These are phyloP conservation scores for Lysandra bellargus DNA, from an alignment of 2,888 invertebrate genomes.

Conservation along the genomic window DNA sequence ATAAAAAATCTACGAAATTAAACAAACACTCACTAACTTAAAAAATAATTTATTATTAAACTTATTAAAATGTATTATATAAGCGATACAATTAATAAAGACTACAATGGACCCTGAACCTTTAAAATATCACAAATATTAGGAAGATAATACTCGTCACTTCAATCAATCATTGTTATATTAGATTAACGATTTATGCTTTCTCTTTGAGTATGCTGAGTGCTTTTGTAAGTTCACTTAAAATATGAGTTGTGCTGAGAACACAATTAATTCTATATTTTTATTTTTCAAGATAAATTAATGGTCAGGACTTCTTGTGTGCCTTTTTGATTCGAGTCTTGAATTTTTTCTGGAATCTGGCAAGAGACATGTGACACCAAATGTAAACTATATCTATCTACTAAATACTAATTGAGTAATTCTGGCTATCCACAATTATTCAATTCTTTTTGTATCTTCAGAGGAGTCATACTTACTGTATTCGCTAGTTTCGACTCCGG, in stretches of 20 bases:
- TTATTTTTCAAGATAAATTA: neutral
- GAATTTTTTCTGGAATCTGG: neutral
- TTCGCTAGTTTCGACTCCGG: too few relatives aligned
- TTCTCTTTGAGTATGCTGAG: neutral
- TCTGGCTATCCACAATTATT: too few relatives aligned
- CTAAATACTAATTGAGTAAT: too few relatives aligned
- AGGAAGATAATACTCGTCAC: neutral
- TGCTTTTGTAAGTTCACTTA: neutral
- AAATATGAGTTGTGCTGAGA: neutral
- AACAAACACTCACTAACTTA: neutral
- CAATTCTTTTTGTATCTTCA: too few relatives aligned
- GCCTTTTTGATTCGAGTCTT: neutral
- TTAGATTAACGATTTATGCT: neutral
- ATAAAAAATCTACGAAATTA: neutral
- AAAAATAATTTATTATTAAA: neutral
- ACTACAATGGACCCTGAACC: constrained; percentile 5
- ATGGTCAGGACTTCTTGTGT: neutral
- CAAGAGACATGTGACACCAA: neutral
- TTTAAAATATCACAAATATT: neutral
- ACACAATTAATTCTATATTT: neutral
- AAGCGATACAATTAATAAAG: neutral
- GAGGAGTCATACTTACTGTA: too few relatives aligned
- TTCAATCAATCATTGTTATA: constrained; percentile 1
- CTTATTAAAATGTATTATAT: neutral
- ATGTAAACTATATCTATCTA: too few relatives aligned